A percentile compares a stretch with the other conserved stretches of the same genome.
Evolutionary conservation across 2,797 vertebrate genomes (phyloP).

Genomic region (Natrix natrix): DNA sequence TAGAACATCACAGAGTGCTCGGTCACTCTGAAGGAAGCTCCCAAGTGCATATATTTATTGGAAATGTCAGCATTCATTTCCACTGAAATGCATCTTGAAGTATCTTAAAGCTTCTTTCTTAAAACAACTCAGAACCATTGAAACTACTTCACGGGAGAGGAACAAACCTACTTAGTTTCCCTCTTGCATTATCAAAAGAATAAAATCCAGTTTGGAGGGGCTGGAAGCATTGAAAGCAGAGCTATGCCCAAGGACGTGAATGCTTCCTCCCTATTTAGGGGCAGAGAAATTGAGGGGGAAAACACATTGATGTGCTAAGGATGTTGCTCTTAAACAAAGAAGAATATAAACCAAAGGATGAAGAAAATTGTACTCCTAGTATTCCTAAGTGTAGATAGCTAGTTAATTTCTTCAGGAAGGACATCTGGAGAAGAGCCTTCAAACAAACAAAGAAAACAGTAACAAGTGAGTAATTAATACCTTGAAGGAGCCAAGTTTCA

Average conservation of each 20-base stretch:
- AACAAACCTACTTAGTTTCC: not conserved
- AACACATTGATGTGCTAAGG: not conserved
- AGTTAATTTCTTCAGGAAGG: not conserved
- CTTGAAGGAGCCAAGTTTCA: not conserved
- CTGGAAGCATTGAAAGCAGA: not conserved
- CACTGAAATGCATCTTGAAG: not conserved
- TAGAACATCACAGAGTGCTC: conserved; percentile 3
- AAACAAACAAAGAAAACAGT: not conserved
- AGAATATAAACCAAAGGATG: not conserved
- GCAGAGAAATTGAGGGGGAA: not conserved
- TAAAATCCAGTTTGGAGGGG: not conserved
- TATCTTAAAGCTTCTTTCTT: not conserved
- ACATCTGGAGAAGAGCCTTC: not conserved
- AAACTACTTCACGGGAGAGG: not conserved
- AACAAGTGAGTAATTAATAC: not conserved
- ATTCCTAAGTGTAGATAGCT: not conserved
- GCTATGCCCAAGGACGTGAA: not conserved
- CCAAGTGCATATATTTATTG: not conserved
- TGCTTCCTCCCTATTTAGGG: too few relatives aligned
- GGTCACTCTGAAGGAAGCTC: not conserved
- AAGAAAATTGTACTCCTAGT: not conserved
- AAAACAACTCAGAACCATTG: not conserved
- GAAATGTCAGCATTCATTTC: not conserved
- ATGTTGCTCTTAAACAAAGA: not conserved
- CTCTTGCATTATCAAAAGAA: not conserved